Conservation (phyloP, 2,888 invertebrate species). For the Hydroisotoma schaefferi region DNA sequence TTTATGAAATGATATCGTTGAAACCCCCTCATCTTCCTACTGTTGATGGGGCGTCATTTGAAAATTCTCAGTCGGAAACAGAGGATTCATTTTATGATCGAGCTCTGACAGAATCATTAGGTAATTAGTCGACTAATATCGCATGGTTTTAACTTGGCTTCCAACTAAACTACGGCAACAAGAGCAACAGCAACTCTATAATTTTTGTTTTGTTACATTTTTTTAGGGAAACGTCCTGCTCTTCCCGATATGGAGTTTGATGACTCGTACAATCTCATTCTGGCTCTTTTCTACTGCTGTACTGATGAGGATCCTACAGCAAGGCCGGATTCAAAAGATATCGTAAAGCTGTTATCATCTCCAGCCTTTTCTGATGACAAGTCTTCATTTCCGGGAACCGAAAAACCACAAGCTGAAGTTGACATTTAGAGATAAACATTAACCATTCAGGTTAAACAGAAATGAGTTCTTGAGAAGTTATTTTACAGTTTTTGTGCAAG, state of each 20-base stretch:
- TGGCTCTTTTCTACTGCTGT: slow-evolving; percentile 68
- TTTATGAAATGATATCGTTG: slow-evolving; percentile 78
- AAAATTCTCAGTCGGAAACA: background rate
- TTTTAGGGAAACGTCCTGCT: slow-evolving; percentile 65
- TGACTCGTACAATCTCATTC: slow-evolving; percentile 61
- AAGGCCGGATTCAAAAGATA: slow-evolving; percentile 62
- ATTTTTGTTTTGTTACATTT: slow-evolving; percentile 3
- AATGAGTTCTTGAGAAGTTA: too few relatives aligned
- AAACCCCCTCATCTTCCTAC: slow-evolving; percentile 63
- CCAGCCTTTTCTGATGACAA: background rate
- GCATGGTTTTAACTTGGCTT: too few relatives aligned
- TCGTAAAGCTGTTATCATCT: slow-evolving; percentile 55
- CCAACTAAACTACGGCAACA: too few relatives aligned
- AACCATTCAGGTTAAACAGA: too few relatives aligned
- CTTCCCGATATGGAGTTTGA: slow-evolving; percentile 61
- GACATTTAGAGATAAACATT: too few relatives aligned
- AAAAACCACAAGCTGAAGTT: too few relatives aligned
- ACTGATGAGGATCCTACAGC: slow-evolving; percentile 61
- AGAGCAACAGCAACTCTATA: background rate
- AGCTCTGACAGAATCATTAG: slow-evolving; percentile 30
- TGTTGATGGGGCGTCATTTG: slow-evolving; percentile 40
- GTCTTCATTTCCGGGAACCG: too few relatives aligned
- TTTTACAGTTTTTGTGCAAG: too few relatives aligned
- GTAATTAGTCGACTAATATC: too few relatives aligned
- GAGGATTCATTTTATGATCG: slow-evolving; percentile 34